Evolutionary conservation across 2,888 invertebrate species (phyloP), one percentile per base, ranked within the genome.

Genomic region (Heterodera filipjevi): DNA sequence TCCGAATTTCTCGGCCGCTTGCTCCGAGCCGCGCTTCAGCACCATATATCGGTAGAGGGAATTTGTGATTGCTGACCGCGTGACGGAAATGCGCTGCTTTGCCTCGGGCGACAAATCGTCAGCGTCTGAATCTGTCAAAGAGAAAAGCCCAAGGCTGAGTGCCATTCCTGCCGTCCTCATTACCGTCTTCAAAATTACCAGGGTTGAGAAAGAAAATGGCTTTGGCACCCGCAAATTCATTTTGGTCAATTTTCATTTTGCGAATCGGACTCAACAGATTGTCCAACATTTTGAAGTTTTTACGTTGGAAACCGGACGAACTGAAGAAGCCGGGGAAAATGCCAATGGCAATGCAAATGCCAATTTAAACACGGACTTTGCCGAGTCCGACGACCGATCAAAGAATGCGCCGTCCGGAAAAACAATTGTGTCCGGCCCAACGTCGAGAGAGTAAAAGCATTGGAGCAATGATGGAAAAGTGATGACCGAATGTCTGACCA

Each of bases 131-230:
- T 77, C 66, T 53, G 30, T 35, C 12, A 49, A 30, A 22, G 79
- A 27, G 27, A n/a, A 79, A 35, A 71, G 27, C 8, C 46, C n/a
- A n/a, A 80, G 59, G 53, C 27, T 66, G 46, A 59, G 27, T 75
- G 32, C 22, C 49, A 19, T 49, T 30, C 16, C 59, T 3, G 19
- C 74, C 33, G 16, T 19, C 30, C 59, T 2, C 46, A 33, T 72
- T 35, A 71, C 53, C 66, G 44, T 75, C 64, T 44, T 39, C 70
- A 66, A 66, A 46, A 81, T 77, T 73, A 87, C 87, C 87, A 76
- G 88, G 88, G 85, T 88, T 88, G 35, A 88, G 78, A 81, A 88
- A 88, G 82, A 89, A 89, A 22, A 88, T 88, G 8, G 87, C 86
- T 73, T 88, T 88, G 72, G 86, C 87, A 0, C 88, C 88, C 22